Conservation (phyloP, 2,797 vertebrate genomes). For the Paratrypauchen microcephalus region DNA sequence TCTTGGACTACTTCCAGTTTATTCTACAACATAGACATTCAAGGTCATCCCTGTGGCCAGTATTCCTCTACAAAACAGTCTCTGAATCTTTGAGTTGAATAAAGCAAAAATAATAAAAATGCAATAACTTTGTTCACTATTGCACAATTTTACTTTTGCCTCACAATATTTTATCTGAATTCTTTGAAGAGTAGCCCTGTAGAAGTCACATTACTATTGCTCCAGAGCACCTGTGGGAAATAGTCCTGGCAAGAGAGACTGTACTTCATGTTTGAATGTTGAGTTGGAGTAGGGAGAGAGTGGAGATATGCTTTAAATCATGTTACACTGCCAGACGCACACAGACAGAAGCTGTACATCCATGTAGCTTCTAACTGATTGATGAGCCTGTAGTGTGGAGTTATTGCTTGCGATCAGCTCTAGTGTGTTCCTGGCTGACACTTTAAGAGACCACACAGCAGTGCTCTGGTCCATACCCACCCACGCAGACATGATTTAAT, state of each 20-base stretch:
- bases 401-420: slow-evolving; percentile 63
- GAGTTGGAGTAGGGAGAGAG: slow-evolving; percentile 47
- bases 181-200: not conserved
- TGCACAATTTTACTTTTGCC: too few species aligned
- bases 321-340: slow-evolving; percentile 34
- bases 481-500: slow-evolving; percentile 51
- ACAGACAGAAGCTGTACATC: slow-evolving; percentile 43
- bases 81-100: too few species aligned
- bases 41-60: too few species aligned
- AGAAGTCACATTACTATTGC: slow-evolving; percentile 10
- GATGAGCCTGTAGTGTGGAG: slow-evolving; percentile 43
- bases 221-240: not conserved
- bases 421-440: slow-evolving; percentile 67
- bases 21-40: too few species aligned
- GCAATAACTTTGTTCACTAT: not conserved
- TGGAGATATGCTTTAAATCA: slow-evolving; percentile 46
- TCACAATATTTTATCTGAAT: not conserved
- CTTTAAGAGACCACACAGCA: slow-evolving; percentile 61
- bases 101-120: not conserved
- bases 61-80: too few species aligned
- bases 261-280: slow-evolving; percentile 39
- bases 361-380: slow-evolving; percentile 65
- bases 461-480: slow-evolving; percentile 30
- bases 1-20: too few species aligned
- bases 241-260: not conserved